Base-by-base conservation (phyloP, 2,113 vertebrate genomes). In the Clarias macrocephalus region DNA sequence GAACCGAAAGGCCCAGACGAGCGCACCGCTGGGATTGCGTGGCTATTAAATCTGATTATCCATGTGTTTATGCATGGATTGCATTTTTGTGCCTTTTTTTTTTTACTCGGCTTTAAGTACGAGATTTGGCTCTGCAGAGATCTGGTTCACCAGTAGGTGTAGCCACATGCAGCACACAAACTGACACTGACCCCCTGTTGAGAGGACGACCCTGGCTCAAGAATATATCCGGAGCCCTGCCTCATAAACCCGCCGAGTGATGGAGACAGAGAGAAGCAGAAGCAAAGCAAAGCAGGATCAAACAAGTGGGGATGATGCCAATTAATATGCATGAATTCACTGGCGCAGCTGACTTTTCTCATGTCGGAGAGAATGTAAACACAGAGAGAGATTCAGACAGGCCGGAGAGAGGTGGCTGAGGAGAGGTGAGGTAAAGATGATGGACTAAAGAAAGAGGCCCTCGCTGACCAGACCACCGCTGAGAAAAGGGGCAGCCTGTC, bases 391-490 rank as follows among this genome's bases (percentile, higher is more conserved):
- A 93, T 94, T 93, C 93, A 80, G 88, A 85, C 33, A 63, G 48
- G 68, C 81, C 77, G 5, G 59, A 79, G 82, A 79, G 82, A 54
- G 70, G 73, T 72, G 56, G 87, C 48, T 72, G 57, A 73, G 80
- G 65, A 23, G 70, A 84, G 86, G 85, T 90, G 95, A 93, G 93
- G 57, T 30, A 87, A 13, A 85, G 37, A 54, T n/a, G 95, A 95
- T 95, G 80, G 81, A 70, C 66, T 84, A 84, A 60, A 82, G 87
- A 84, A 25, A 60, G 83, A 63, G 86, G 89, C 82, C 85, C 88
- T 95, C 93, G 94, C 95, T 96, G 93, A 94, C 92, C 90, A 93
- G 96, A 97, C 97, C 96, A 97, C 97, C 96, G 93, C 96, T 95
- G 96, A 96, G 95, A 93, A 92, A 96, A 94, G 94, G 92, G 84